Conservation (phyloP, 2,888 invertebrate species). For the Lordiphosa fenestrarum region DNA sequence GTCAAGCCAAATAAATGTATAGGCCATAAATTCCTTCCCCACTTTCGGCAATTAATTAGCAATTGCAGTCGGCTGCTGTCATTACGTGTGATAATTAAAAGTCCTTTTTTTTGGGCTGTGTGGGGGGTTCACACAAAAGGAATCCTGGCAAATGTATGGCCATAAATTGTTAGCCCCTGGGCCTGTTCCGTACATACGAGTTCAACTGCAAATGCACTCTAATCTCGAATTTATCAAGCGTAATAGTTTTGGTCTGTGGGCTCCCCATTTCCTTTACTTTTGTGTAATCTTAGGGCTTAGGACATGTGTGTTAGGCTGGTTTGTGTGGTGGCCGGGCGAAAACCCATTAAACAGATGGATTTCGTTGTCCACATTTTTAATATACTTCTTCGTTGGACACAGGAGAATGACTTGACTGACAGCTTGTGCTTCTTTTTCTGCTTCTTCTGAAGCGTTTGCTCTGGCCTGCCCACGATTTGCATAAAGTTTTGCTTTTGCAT, state of each 20-base stretch:
- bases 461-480: constrained; percentile 43
- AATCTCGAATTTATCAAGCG: constrained; percentile 76
- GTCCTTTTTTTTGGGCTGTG: constrained; percentile 39
- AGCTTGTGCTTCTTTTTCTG: constrained; percentile 22
- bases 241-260: constrained; percentile 51
- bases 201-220: constrained; percentile 74
- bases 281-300: constrained; percentile 68
- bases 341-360: constrained; percentile 72
- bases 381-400: constrained; percentile 35
- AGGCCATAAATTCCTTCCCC: constrained; percentile 54
- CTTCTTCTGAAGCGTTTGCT: constrained; percentile 7
- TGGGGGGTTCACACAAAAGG: constrained; percentile 29
- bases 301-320: constrained; percentile 30
- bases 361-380: constrained; percentile 65
- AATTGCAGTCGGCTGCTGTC: constrained; percentile 72
- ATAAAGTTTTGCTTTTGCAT: constrained; percentile 55
- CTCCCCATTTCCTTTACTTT: constrained; percentile 26
- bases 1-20: constrained; percentile 60
- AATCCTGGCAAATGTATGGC: constrained; percentile 71
- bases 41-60: constrained; percentile 73
- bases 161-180: constrained; percentile 74
- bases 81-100: constrained; percentile 76
- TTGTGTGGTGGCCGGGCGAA: constrained; percentile 9
- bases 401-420: constrained; percentile 26
- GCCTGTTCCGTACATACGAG: constrained; percentile 22